Evolutionary conservation across 2,888 invertebrate species (phyloP), one percentile per base, ranked within the genome.

Genomic region (Xestia c-nigrum): DNA sequence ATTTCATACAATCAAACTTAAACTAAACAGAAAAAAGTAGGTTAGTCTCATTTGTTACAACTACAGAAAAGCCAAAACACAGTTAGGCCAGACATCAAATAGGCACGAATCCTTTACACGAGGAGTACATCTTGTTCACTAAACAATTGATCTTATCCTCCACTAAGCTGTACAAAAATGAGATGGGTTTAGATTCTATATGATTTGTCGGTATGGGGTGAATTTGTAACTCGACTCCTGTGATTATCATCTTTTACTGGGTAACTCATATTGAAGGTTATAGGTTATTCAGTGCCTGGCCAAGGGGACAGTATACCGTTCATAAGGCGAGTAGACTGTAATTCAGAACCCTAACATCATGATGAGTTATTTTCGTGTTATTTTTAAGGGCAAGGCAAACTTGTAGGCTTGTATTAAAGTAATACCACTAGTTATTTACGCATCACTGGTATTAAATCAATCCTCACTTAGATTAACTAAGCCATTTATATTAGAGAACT

Each of bases 51-150:
- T 86, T 89, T 82, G 85, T 81, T 80, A 85, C 85, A 85, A 87
- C 80, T 69, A 69, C 31, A 76, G 7, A 70, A 80, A 88, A 81
- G 76, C 74, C 81, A 85, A 84, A 84, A 86, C 76, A 86, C 87
- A 72, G 81, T 84, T 90, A 92, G 92, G 92, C 92, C 91, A 87
- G 73, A 90, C 90, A 92, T 86, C 72, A 68, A 89, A 89, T 91
- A 93, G 92, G 93, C 92, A 92, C 92, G 87, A 87, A 83, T 89
- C 72, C 38, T 80, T 86, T 79, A 85, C 69, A 85, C 55, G 14
- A 38, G 10, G 24, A 16, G 4, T 50, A 83, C 24, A 83, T 14
- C 38, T 83, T 65, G 46, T 59, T 68, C 75, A 83, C 85, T 82
- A 85, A 86, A 85, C 80, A 83, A 79, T 80, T 81, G 71, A 85